Percentiles rank a stretch among this genome's conserved stretches.
Conservation (phyloP, 2,888 invertebrate species). For the Drosophila affinis region DNA sequence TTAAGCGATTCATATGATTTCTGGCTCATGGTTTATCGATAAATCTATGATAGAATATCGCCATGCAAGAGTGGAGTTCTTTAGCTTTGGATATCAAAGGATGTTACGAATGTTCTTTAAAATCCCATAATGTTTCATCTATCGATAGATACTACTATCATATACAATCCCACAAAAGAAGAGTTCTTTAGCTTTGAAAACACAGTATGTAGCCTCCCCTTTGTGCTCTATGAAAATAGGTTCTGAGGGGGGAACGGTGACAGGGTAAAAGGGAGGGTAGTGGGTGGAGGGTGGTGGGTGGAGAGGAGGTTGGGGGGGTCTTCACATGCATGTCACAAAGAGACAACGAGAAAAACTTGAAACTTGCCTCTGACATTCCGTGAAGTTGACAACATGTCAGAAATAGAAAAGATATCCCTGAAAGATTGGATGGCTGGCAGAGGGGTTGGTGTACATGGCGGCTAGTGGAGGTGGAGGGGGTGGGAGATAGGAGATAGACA, state of each 20-base stretch:
- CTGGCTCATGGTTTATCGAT: too few relatives aligned
- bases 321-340: constrained; percentile 62
- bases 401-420: constrained; percentile 75
- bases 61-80: too few relatives aligned
- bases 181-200: neutral
- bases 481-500: neutral
- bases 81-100: too few relatives aligned
- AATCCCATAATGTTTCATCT: too few relatives aligned
- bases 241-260: neutral
- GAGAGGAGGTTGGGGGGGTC: neutral
- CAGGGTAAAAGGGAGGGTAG: neutral
- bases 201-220: neutral
- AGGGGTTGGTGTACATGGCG: constrained; percentile 10
- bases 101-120: too few relatives aligned
- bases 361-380: constrained; percentile 73
- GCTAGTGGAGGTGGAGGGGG: neutral
- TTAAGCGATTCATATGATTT: neutral
- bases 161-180: too few relatives aligned
- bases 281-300: neutral
- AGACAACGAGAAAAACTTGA: constrained; percentile 56
- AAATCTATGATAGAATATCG: too few relatives aligned
- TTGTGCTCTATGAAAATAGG: neutral
- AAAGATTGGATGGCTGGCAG: constrained; percentile 25
- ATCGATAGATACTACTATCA: too few relatives aligned
- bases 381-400: constrained; percentile 76